phyloP scores from a whole-genome alignment of 2,888 invertebrate species.

The Tenthredo distinguenda region DNA sequence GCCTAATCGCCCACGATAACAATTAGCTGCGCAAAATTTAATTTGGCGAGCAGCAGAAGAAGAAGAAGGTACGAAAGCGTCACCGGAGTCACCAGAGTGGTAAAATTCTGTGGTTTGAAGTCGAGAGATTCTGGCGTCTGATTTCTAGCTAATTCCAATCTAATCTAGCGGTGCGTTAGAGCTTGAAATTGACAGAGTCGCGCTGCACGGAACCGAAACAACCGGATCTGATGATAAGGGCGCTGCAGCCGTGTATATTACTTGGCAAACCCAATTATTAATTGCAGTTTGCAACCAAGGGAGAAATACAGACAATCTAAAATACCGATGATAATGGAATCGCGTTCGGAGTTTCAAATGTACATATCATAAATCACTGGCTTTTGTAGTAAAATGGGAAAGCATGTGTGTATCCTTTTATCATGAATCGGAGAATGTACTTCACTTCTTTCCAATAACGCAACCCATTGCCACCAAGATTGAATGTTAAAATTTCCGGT shows the following conservation, averaged over 20 bases:
- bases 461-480: neutral
- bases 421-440: neutral
- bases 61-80: too few relatives aligned
- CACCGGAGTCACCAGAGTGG: neutral
- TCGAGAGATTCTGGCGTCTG: neutral
- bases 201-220: constrained; percentile 5
- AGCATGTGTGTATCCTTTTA: neutral
- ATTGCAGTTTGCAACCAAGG: neutral
- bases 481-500: neutral
- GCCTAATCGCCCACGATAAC: too few relatives aligned
- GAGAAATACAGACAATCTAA: neutral
- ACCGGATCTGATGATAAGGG: neutral
- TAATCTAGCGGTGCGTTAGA: neutral
- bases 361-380: neutral
- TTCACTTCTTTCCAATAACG: neutral
- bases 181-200: constrained; percentile 16
- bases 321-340: neutral
- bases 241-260: neutral
- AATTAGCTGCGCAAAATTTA: too few relatives aligned
- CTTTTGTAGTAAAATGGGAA: neutral
- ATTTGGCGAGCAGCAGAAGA: too few relatives aligned
- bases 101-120: neutral
- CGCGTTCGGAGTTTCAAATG: neutral
- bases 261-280: constrained; percentile 29
- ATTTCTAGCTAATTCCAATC: constrained; percentile 1